Evolutionary conservation across 37 sponge, comb jelly and placozoan genomes (phyloP).

Genomic region (Petrosia ficiformis): DNA sequence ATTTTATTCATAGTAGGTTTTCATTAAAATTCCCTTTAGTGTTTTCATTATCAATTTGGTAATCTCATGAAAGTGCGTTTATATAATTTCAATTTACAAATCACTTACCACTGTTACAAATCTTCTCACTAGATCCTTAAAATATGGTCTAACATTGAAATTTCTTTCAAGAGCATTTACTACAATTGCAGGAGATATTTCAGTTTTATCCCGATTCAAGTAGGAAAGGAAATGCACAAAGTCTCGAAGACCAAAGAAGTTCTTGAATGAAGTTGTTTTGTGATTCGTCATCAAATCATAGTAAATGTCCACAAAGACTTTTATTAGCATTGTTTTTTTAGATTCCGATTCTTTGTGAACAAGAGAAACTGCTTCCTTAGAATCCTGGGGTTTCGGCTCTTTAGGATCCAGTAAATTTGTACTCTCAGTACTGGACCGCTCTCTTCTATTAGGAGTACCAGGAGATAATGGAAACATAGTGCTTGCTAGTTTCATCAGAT

Average conservation of each 20-base stretch:
- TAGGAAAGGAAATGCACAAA: conserved; percentile 81
- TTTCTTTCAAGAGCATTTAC: conserved; percentile 85
- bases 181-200: conserved; percentile 51
- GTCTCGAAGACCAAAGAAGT: conserved; percentile 85
- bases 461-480: conserved; percentile 18
- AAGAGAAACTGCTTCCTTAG: no score
- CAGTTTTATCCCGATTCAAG: conserved; percentile 18
- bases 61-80: no score
- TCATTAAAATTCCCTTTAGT: no score
- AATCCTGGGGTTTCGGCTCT: no score
- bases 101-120: conserved; percentile 14
- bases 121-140: neutral
- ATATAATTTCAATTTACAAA: neutral
- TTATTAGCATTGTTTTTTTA: neutral
- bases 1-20: no score
- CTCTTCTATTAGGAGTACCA: neutral
- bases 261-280: neutral
- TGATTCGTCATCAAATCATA: conserved; percentile 26
- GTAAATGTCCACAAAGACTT: neutral
- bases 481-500: conserved; percentile 62
- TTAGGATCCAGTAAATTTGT: no score
- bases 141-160: conserved; percentile 69
- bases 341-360: no score
- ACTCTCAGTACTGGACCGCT: no score
- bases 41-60: no score